Conservation (phyloP, 2,797 vertebrate genomes). For the Tapera naevia region DNA sequence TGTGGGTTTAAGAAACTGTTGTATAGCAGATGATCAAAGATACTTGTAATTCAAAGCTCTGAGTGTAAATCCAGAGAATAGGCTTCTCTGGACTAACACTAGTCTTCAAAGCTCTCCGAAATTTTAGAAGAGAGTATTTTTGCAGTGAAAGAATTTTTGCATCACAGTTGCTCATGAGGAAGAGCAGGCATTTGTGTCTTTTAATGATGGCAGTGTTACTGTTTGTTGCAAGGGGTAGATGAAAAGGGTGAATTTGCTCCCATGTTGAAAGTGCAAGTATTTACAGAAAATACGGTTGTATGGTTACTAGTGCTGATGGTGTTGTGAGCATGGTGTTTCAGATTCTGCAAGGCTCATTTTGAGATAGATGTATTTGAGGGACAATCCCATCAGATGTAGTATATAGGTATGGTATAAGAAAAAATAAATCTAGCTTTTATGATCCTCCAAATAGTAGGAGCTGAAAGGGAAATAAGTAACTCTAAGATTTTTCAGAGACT, state of each 20-base stretch:
- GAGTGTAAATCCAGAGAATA: background rate
- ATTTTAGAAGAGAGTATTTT: background rate
- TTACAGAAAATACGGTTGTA: background rate
- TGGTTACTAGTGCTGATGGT: background rate
- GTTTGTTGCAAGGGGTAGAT: background rate
- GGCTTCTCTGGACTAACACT: background rate
- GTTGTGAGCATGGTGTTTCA: background rate
- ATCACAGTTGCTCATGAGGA: rapidly evolving
- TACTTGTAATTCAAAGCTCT: background rate
- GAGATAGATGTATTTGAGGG: slow-evolving; percentile 13
- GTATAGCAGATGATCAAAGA: background rate
- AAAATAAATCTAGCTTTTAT: background rate
- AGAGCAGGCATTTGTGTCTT: background rate
- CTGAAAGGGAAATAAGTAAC: background rate
- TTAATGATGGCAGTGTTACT: background rate
- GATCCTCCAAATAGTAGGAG: background rate
- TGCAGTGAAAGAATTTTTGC: background rate
- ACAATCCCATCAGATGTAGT: background rate
- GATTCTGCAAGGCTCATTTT: background rate
- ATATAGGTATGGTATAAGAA: background rate
- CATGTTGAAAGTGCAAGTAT: background rate
- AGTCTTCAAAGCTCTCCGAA: background rate
- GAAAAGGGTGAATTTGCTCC: background rate
- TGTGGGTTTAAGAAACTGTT: background rate
- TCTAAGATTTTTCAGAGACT: background rate